These are phyloP conservation scores for Onychomys torridus DNA, from an alignment of 2,797 vertebrate genomes.

Conservation along the genomic window DNA sequence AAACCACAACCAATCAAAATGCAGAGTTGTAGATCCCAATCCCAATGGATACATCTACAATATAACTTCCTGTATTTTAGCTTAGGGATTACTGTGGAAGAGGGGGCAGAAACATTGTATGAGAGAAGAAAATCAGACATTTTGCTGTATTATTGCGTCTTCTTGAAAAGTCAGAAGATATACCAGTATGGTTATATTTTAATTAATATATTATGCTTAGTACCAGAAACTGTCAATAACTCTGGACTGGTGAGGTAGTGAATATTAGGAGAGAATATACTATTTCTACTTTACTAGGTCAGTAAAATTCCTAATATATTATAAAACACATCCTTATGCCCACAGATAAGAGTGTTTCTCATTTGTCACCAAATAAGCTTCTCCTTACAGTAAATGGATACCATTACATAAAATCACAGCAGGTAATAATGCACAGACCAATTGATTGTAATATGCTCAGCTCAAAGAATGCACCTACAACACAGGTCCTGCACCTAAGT, in stretches of 20 bases:
- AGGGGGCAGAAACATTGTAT: neutral
- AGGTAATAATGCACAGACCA: neutral
- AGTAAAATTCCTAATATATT: neutral
- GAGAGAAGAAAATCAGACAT: neutral
- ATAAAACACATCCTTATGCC: neutral
- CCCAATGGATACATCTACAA: neutral
- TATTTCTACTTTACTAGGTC: neutral
- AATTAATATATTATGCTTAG: neutral
- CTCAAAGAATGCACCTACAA: neutral
- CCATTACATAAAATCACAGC: neutral
- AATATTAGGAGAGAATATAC: neutral
- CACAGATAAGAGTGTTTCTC: neutral
- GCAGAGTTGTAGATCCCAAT: neutral
- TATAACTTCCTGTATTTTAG: neutral
- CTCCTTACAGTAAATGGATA: neutral
- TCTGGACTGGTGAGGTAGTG: neutral
- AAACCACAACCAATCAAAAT: neutral
- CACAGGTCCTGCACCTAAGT: neutral
- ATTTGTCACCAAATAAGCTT: neutral
- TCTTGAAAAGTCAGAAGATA: neutral
- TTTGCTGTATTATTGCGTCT: neutral
- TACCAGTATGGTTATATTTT: neutral
- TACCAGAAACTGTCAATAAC: neutral
- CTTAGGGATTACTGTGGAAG: neutral
- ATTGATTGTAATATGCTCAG: neutral